Base-by-base conservation (phyloP, 2,888 invertebrate species). In the Troglohyphantes excavatus region DNA sequence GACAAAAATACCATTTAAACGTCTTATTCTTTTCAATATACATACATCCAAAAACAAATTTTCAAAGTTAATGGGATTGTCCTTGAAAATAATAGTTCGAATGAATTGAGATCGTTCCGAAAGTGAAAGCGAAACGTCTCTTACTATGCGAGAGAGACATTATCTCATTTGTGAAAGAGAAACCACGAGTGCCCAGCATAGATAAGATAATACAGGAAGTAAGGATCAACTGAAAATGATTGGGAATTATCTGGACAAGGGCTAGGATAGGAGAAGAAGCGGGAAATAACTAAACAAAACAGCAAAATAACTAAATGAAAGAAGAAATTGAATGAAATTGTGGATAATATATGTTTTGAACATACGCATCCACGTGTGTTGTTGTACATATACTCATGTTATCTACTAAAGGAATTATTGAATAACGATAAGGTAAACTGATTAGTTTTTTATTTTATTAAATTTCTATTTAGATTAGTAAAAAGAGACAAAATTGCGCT, bases 111-210 rank as follows among this genome's bases (percentile, higher is more conserved):
- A 21, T 33, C 3, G 43, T 70, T 43, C n/a, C 23, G 70, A 70
- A 70, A 70, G 39, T 70, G 70, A 70, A 43, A 70, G 23, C 19
- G 43, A 70, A 70, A 53, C n/a, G 53, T n/a, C 9, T 17, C n/a
- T 39, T 33, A 33, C 19, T 11, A 26, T 6, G n/a, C 13, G n/a
- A 26, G 21, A 27, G 39, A 68, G 27, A 33, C 23, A 39, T 21
- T 70, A 70, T 70, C 70, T n/a, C 70, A 70, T 21, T 39, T 11
- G 19, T 39, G 43, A 70, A 39, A 21, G n/a, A 26, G 5, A 67
- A 70, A 53, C 53, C 53, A n/a, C 17, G 53, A n/a, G 53, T 53
- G 53, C n/a, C n/a, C 13, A 5, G 53, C 9, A n/a, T 1, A 53
- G 53, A 53, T 53, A 53, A 53, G 53, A 53, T 53, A 53, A 53